A percentile compares a stretch with the other conserved stretches of the same genome.
Conservation (phyloP, 2,113 vertebrate genomes). For the Falcunculus frontatus region DNA sequence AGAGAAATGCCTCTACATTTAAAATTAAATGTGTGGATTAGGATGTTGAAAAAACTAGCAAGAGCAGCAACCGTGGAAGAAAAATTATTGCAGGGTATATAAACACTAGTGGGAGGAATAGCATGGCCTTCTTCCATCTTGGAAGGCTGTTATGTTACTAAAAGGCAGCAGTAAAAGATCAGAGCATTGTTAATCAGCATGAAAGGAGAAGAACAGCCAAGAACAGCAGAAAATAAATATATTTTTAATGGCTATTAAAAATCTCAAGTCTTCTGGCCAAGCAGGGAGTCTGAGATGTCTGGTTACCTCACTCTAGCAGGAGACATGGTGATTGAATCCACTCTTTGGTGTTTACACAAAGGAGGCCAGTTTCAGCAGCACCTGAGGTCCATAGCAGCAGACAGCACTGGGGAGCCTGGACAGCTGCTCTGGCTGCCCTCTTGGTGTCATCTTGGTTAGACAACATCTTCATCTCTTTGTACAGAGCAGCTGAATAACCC, state of each 20-base stretch:
- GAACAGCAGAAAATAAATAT: slow-evolving; percentile 35
- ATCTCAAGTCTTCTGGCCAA: slow-evolving; percentile 11
- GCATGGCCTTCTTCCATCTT: slow-evolving; percentile 30
- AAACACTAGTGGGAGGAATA: slow-evolving; percentile 36
- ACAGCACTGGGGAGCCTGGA: neutral
- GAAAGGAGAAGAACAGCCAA: slow-evolving; percentile 44
- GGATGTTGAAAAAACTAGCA: neutral
- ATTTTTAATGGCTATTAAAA: slow-evolving; percentile 52
- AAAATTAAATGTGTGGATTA: neutral
- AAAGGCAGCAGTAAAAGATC: slow-evolving; percentile 52
- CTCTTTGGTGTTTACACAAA: neutral
- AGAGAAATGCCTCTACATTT: neutral
- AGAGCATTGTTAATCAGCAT: slow-evolving; percentile 51
- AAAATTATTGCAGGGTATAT: slow-evolving; percentile 36
- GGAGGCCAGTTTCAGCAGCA: neutral
- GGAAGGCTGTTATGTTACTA: slow-evolving; percentile 35
- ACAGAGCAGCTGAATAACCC: neutral
- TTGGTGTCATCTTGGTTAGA: neutral
- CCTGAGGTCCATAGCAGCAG: neutral
- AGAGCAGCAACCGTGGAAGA: neutral
- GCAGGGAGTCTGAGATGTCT: slow-evolving; percentile 7
- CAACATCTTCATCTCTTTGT: neutral
- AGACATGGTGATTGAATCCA: neutral
- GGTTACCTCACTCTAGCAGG: slow-evolving; percentile 26
- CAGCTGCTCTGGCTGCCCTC: neutral